Conservation (phyloP, 2,113 vertebrate species). For the Gadus macrocephalus region DNA sequence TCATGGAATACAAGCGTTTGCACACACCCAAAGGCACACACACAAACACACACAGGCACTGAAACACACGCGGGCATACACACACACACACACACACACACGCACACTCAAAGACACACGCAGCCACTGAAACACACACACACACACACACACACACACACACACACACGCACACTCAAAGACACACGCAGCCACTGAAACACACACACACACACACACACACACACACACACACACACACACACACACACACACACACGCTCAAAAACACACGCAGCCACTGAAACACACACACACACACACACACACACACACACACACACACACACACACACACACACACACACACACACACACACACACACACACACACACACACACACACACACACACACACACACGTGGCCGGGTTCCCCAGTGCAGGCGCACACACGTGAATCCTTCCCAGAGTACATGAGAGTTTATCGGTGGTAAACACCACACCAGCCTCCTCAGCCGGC, state of each 20-base stretch:
- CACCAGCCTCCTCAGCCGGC: no score
- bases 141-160: no score
- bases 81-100: not conserved
- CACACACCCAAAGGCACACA: conserved; percentile 3
- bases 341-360: no score
- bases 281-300: no score
- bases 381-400: not conserved
- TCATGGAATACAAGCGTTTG: not conserved
- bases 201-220: not conserved
- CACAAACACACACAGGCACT: not conserved
- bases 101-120: conserved; percentile 3
- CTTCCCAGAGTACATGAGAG: no score
- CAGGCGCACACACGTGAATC: not conserved
- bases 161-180: no score
- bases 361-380: not conserved
- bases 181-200: no score
- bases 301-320: not conserved
- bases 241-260: conserved; percentile 1
- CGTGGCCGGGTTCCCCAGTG: no score
- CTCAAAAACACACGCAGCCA: not conserved
- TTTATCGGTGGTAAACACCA: no score
- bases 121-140: no score
- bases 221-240: not conserved
- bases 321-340: no score
- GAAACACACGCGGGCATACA: not conserved